phyloP scores from a whole-genome alignment of 92 coral and sea anemone genomes.

The Epizoanthus stellaris region DNA sequence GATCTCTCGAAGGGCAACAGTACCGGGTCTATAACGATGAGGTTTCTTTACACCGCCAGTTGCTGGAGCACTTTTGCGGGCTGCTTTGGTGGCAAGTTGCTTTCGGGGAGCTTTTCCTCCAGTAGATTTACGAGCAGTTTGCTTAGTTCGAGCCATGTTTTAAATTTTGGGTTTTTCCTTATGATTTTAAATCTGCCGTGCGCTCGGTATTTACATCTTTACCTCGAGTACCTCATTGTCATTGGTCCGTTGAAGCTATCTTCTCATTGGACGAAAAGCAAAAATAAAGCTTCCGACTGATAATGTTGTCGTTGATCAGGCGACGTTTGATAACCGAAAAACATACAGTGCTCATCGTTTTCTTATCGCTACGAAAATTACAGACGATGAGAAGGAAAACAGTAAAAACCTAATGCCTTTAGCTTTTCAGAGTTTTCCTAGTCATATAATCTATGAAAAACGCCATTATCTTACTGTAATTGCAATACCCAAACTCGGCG shows the following conservation, averaged over 20 bases:
- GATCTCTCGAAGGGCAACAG: slow-evolving; percentile 89
- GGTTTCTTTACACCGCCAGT: slow-evolving; percentile 86
- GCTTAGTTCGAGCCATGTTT: slow-evolving; percentile 92
- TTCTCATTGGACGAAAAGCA: slow-evolving; percentile 7
- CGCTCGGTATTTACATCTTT: slow-evolving; percentile 12
- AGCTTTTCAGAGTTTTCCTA: too few species aligned
- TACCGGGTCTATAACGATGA: slow-evolving; percentile 88
- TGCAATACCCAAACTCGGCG: too few species aligned
- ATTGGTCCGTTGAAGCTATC: slow-evolving; percentile 26
- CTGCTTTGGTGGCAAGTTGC: slow-evolving; percentile 90
- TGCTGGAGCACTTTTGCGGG: slow-evolving; percentile 88
- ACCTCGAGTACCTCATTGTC: slow-evolving; percentile 11
- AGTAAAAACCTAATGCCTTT: too few species aligned
- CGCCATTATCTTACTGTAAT: too few species aligned
- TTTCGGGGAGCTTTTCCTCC: slow-evolving; percentile 97
- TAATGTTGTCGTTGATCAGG: too few species aligned
- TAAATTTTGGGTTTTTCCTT: too few species aligned
- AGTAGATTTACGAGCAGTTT: slow-evolving; percentile 86
- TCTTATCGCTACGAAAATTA: too few species aligned
- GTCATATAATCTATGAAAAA: too few species aligned
- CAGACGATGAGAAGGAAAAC: too few species aligned
- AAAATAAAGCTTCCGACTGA: too few species aligned
- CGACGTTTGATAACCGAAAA: too few species aligned
- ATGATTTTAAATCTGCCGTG: slow-evolving; percentile 7
- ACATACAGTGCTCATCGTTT: too few species aligned